Evolutionary conservation across 1,140 invertebrate species (phyloP).

Genomic region (Cheumatopsyche charites): DNA sequence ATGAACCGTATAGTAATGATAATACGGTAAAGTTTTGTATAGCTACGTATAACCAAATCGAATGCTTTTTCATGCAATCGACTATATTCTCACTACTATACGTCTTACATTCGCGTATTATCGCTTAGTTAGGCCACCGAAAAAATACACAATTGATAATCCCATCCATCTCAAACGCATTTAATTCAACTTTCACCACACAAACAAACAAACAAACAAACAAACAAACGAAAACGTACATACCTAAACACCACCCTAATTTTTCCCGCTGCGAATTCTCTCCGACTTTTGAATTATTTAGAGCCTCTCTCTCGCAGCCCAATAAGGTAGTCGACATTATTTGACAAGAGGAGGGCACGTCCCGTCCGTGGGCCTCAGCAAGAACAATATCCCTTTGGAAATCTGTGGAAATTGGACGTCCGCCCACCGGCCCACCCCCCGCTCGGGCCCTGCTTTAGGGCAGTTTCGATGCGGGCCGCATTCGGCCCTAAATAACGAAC

Average conservation of each 20-base stretch:
- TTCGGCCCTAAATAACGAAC: constrained; percentile 46
- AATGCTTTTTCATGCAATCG: too few species aligned
- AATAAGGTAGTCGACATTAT: constrained; percentile 41
- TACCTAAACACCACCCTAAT: background rate
- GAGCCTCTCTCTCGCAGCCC: background rate
- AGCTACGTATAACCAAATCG: too few species aligned
- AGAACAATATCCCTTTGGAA: constrained; percentile 48
- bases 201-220: too few species aligned
- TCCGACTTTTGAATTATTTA: constrained; percentile 4
- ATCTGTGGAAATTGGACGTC: constrained; percentile 48
- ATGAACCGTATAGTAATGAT: too few species aligned
- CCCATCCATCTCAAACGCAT: too few species aligned
- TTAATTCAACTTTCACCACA: too few species aligned
- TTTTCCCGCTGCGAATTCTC: background rate
- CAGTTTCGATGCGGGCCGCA: constrained; percentile 48
- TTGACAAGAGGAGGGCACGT: constrained; percentile 32
- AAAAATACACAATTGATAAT: too few species aligned
- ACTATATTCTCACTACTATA: too few species aligned
- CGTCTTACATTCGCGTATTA: too few species aligned
- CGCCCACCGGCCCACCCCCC: background rate
- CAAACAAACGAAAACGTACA: too few species aligned
- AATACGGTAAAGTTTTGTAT: too few species aligned
- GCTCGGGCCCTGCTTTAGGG: constrained; percentile 41
- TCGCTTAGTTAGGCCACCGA: too few species aligned
- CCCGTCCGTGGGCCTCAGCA: constrained; percentile 19